Conservation (phyloP, 2,113 vertebrate genomes). For the Sminthopsis crassicaudata region DNA sequence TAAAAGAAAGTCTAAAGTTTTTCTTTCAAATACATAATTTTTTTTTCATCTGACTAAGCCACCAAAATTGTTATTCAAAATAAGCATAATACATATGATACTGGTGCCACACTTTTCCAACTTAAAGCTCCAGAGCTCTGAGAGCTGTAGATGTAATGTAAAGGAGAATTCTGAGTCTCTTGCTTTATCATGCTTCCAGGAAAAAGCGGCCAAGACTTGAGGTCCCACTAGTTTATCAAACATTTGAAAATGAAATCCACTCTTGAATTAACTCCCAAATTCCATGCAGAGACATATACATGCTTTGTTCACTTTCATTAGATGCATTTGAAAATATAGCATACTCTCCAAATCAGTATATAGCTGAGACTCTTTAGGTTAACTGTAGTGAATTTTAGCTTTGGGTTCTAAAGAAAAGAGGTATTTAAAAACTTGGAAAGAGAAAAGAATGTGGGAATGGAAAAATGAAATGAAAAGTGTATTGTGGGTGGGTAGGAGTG, state of each 20-base stretch:
- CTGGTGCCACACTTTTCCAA: background rate
- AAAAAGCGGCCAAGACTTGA: slow-evolving; percentile 3
- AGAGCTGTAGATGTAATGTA: background rate
- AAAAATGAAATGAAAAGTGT: background rate
- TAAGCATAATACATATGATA: background rate
- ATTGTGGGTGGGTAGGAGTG: slow-evolving; percentile 2
- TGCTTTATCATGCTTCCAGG: background rate
- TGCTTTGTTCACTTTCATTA: slow-evolving; percentile 59
- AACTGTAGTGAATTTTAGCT: slow-evolving; percentile 58
- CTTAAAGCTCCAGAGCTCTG: background rate
- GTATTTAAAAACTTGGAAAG: slow-evolving; percentile 55
- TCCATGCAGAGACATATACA: slow-evolving; percentile 45
- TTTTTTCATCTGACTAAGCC: slow-evolving; percentile 19
- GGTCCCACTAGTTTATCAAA: slow-evolving; percentile 63
- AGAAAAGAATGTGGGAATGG: slow-evolving; percentile 26
- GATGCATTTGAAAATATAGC: slow-evolving; percentile 60
- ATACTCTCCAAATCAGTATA: slow-evolving; percentile 51
- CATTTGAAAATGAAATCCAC: slow-evolving; percentile 45
- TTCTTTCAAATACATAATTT: slow-evolving; percentile 43
- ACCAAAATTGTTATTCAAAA: slow-evolving; percentile 42
- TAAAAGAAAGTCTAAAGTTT: slow-evolving; percentile 35
- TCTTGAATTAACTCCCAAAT: slow-evolving; percentile 50
- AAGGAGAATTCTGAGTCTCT: background rate
- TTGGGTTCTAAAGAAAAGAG: slow-evolving; percentile 63
- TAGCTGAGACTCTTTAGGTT: slow-evolving; percentile 60